A percentile compares a stretch with the other conserved stretches of the same genome.
Evolutionary conservation across 2,888 invertebrate species (phyloP).

Genomic region (Eristalis arbustorum): DNA sequence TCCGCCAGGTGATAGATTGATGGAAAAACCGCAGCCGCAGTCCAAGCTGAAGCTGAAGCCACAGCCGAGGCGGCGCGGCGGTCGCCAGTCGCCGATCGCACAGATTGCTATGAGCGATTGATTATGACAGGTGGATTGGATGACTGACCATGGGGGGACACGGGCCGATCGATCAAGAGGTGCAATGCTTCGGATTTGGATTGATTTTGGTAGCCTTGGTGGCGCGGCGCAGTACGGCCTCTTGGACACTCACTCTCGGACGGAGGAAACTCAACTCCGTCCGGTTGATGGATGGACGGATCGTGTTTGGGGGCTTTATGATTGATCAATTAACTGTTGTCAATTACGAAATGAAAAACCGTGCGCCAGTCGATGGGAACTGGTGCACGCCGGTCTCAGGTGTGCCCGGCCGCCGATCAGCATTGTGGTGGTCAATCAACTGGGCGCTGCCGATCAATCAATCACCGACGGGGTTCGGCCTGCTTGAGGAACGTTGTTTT

Average conservation of each 20-base stretch:
- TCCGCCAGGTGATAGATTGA: conserved; percentile 68
- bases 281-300: conserved; percentile 56
- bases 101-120: conserved; percentile 67
- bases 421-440: conserved; percentile 65
- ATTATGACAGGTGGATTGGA: conserved; percentile 65
- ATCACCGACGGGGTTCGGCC: conserved; percentile 40
- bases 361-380: conserved; percentile 28
- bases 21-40: conserved; percentile 65
- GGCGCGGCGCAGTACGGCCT: not conserved
- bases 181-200: conserved; percentile 54
- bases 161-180: conserved; percentile 61
- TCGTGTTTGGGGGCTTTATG: conserved; percentile 24
- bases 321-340: conserved; percentile 65
- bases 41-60: not conserved
- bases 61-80: not conserved
- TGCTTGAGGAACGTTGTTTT: conserved; percentile 3
- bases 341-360: conserved; percentile 36
- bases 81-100: conserved; percentile 35
- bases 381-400: conserved; percentile 53
- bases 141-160: conserved; percentile 21
- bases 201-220: conserved; percentile 3
- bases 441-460: conserved; percentile 53
- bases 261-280: conserved; percentile 18
- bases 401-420: conserved; percentile 51
- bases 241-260: not conserved